A percentile compares a stretch with the other conserved stretches of the same genome.
These are phyloP conservation scores for Hydrolagus affinis DNA, from an alignment of 2,113 vertebrate species.

Conservation along the genomic window DNA sequence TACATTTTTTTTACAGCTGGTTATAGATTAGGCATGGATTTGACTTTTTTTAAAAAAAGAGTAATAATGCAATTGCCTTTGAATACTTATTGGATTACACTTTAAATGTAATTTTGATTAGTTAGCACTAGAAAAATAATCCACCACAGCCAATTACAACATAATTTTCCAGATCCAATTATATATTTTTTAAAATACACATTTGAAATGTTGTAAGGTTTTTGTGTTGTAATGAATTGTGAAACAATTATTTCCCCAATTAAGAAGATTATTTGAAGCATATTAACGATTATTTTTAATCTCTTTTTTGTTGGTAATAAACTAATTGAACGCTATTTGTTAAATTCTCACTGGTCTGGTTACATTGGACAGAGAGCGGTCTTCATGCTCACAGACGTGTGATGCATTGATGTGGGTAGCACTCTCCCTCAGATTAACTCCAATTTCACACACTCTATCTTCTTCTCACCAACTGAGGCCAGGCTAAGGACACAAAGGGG, in stretches of 20 bases:
- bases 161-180: neutral
- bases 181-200: neutral
- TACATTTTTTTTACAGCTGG: neutral
- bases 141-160: neutral
- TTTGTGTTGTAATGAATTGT: neutral
- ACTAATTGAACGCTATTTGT: neutral
- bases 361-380: neutral
- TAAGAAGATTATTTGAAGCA: neutral
- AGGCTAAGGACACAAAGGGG: neutral
- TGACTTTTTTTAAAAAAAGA: neutral
- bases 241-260: neutral
- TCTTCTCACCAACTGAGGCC: neutral
- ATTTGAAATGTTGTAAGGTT: neutral
- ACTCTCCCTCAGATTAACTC: neutral
- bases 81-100: neutral
- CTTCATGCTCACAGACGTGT: neutral
- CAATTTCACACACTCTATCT: neutral
- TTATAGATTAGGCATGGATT: neutral
- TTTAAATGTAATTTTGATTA: neutral
- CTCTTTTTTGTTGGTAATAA: neutral
- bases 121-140: neutral
- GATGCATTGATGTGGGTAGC: neutral
- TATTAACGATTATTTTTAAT: neutral
- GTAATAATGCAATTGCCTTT: neutral
- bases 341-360: neutral